phyloP scores from a whole-genome alignment of 2,888 invertebrate genomes.

The Drosophila robusta region DNA sequence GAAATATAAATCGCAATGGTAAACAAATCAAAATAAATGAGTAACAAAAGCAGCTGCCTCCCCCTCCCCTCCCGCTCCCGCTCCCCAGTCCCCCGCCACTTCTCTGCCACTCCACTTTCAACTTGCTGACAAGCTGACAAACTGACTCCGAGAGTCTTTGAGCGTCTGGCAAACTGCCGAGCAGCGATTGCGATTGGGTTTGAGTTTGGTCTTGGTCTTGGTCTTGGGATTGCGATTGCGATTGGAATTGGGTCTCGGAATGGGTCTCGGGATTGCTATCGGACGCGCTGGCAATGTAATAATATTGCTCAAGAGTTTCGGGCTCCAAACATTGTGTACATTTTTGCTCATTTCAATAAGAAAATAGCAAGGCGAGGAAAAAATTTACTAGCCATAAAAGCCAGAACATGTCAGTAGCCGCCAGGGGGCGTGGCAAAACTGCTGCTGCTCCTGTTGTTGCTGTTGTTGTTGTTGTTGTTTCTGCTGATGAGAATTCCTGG shows the following conservation, averaged over 20 bases:
- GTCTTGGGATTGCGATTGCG: conserved; percentile 42
- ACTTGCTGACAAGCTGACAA: conserved; percentile 79
- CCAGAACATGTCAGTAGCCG: conserved; percentile 48
- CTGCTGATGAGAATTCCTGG: conserved; percentile 63
- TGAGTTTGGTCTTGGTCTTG: conserved; percentile 41
- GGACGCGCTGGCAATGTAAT: conserved; percentile 43
- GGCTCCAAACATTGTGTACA: conserved; percentile 59
- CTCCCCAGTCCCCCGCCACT: neutral
- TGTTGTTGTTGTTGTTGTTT: conserved; percentile 19
- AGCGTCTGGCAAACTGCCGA: conserved; percentile 71
- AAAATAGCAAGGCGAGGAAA: conserved; percentile 63
- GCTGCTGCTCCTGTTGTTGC: neutral
- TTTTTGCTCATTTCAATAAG: conserved; percentile 78
- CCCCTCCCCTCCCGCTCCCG: neutral
- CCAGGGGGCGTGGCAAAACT: neutral
- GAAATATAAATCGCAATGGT: conserved; percentile 80
- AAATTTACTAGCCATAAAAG: conserved; percentile 52
- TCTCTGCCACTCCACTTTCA: conserved; percentile 26
- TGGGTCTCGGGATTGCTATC: conserved; percentile 37
- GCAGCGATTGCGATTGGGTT: conserved; percentile 60
- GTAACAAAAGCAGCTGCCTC: conserved; percentile 67
- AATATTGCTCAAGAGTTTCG: conserved; percentile 46
- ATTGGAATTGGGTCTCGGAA: conserved; percentile 24
- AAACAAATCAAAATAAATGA: conserved; percentile 81
- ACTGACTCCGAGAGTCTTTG: conserved; percentile 58